Conservation (phyloP, 64 coral and sea anemone species). For the Astreopora myriophthalma region DNA sequence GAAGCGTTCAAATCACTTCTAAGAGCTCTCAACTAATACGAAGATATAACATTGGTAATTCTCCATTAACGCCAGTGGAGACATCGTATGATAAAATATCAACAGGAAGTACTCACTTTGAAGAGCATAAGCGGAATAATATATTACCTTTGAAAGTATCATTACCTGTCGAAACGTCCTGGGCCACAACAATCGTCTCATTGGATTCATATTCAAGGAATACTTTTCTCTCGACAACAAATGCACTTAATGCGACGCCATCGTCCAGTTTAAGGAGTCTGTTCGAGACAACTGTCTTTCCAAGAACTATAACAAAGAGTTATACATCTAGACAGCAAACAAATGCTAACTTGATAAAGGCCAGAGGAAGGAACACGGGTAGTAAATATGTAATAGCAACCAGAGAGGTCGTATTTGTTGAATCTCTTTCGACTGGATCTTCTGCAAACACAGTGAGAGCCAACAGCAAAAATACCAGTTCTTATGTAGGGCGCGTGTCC, state of each 20-base stretch:
- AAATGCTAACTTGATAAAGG: background rate
- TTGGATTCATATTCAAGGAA: too few relatives aligned
- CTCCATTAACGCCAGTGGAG: background rate
- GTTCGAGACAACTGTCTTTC: background rate
- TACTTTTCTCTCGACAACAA: too few relatives aligned
- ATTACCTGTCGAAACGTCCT: background rate
- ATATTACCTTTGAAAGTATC: background rate
- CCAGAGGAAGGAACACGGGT: too few relatives aligned
- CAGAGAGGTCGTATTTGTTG: background rate
- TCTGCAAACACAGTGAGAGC: background rate
- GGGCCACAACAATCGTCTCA: too few relatives aligned
- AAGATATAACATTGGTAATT: background rate
- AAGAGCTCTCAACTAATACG: background rate
- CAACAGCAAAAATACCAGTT: background rate
- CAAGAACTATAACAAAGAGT: background rate
- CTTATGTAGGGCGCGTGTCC: background rate
- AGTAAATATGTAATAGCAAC: background rate
- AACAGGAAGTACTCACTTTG: background rate
- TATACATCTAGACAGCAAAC: background rate
- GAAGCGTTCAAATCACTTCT: background rate
- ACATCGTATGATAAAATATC: background rate
- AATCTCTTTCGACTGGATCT: background rate
- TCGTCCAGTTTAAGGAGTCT: too few relatives aligned
- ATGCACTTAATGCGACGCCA: too few relatives aligned
- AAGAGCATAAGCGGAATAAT: background rate